Conservation (phyloP, 2,113 vertebrate species). For the Platanista minor region DNA sequence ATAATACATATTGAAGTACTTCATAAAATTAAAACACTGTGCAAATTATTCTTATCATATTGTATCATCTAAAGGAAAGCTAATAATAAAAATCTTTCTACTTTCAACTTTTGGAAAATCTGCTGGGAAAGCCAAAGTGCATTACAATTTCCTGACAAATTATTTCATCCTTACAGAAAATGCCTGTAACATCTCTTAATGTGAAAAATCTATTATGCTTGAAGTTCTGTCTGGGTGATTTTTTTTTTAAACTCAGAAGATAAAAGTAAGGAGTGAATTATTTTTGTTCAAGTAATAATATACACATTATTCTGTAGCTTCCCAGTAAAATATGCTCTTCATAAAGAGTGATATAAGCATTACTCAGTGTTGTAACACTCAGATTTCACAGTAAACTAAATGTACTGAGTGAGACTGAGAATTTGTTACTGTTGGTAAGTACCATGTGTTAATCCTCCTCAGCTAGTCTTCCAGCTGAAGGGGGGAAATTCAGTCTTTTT, state of each 20-base stretch:
- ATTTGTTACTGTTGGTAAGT: not conserved
- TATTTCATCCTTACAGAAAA: not conserved
- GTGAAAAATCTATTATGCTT: not conserved
- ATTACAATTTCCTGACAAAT: not conserved
- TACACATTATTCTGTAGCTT: not conserved
- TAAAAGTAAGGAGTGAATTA: not conserved
- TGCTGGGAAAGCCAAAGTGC: not conserved
- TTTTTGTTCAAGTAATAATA: not conserved
- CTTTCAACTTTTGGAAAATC: not conserved
- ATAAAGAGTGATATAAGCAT: not conserved
- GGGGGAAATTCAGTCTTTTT: not conserved
- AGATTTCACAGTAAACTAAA: not conserved
- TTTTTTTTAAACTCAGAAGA: not conserved
- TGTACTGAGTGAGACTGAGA: not conserved
- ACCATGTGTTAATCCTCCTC: not conserved
- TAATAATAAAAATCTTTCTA: not conserved
- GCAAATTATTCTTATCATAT: not conserved
- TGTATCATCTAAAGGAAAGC: not conserved
- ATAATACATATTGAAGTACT: not conserved
- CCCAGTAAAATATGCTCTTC: not conserved
- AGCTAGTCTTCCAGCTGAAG: not conserved
- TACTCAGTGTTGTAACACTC: not conserved
- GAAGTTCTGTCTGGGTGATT: not conserved
- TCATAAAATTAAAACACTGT: not conserved
- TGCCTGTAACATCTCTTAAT: not conserved